Percentiles rank a stretch among this genome's conserved stretches.
Conservation (phyloP, 2,113 vertebrate species). For the Cyprinodon brontotheroides region DNA sequence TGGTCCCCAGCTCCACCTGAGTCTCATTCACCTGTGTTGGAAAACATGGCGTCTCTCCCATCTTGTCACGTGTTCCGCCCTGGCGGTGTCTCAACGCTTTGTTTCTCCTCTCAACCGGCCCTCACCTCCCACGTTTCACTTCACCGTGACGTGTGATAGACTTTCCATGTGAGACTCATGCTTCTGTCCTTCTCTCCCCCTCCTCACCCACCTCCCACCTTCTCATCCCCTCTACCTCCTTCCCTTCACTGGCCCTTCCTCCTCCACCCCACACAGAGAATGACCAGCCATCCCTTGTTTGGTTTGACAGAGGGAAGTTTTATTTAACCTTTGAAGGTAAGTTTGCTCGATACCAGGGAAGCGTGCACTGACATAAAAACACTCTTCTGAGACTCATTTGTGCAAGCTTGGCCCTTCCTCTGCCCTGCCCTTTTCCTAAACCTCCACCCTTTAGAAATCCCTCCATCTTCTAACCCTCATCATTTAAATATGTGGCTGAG, state of each 20-base stretch:
- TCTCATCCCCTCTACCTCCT: constrained; percentile 78
- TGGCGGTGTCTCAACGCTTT: constrained; percentile 34
- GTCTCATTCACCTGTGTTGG: constrained; percentile 23
- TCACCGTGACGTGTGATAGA: constrained; percentile 84
- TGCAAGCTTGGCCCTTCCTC: constrained; percentile 68
- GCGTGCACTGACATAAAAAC: constrained; percentile 64
- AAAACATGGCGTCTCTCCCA: constrained; percentile 13
- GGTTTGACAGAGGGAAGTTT: constrained; percentile 99
- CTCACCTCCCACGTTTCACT: constrained; percentile 65
- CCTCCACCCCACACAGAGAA: constrained; percentile 96
- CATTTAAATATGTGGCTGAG: constrained; percentile 43
- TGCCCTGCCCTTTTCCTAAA: constrained; percentile 35
- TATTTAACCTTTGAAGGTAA: constrained; percentile 99
- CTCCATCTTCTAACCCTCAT: constrained; percentile 34
- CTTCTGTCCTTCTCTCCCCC: constrained; percentile 95
- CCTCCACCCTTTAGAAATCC: constrained; percentile 18
- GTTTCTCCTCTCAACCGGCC: constrained; percentile 15
- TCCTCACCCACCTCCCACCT: constrained; percentile 55
- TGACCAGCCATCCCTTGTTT: constrained; percentile 99
- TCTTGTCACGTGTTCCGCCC: constrained; percentile 33
- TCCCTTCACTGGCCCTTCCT: constrained; percentile 62
- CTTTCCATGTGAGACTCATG: constrained; percentile 94
- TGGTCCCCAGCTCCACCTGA: background rate
- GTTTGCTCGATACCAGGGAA: constrained; percentile 82
- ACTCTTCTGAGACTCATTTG: constrained; percentile 75